phyloP scores from a whole-genome alignment of 92 coral and sea anemone species.

The Montipora capitata region DNA sequence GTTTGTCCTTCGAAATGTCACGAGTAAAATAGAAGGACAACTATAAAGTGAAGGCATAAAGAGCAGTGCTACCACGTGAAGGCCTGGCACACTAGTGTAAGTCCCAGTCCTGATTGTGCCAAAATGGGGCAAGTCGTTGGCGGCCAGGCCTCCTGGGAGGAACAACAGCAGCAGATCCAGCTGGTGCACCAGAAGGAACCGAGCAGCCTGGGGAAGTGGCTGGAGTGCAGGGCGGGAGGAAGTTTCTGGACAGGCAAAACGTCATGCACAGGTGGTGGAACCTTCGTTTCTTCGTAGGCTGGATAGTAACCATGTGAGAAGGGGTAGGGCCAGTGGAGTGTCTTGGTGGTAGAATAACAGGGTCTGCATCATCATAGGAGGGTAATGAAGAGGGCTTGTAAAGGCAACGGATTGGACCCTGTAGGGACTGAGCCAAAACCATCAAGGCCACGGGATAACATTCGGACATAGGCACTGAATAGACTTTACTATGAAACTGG shows the following conservation, averaged over 20 bases:
- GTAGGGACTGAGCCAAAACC: too few relatives aligned
- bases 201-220: neutral
- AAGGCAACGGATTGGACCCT: too few relatives aligned
- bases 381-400: too few relatives aligned
- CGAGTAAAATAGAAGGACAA: neutral
- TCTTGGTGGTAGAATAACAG: too few relatives aligned
- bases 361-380: too few relatives aligned
- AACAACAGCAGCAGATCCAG: constrained; percentile 15
- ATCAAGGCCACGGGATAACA: neutral
- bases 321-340: too few relatives aligned
- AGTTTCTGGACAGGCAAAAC: too few relatives aligned
- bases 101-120: constrained; percentile 12
- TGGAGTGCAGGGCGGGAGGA: constrained; percentile 1
- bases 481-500: too few relatives aligned
- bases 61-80: constrained; percentile 4
- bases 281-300: too few relatives aligned
- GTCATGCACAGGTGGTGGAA: too few relatives aligned
- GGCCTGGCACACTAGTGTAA: constrained; percentile 16
- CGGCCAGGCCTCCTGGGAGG: constrained; percentile 7
- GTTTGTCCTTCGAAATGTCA: neutral
- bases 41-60: neutral
- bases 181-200: neutral
- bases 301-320: too few relatives aligned
- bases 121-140: constrained; percentile 6
- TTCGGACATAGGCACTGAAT: too few relatives aligned